phyloP scores from a whole-genome alignment of 2,888 invertebrate genomes.

The Norana najaformis region DNA sequence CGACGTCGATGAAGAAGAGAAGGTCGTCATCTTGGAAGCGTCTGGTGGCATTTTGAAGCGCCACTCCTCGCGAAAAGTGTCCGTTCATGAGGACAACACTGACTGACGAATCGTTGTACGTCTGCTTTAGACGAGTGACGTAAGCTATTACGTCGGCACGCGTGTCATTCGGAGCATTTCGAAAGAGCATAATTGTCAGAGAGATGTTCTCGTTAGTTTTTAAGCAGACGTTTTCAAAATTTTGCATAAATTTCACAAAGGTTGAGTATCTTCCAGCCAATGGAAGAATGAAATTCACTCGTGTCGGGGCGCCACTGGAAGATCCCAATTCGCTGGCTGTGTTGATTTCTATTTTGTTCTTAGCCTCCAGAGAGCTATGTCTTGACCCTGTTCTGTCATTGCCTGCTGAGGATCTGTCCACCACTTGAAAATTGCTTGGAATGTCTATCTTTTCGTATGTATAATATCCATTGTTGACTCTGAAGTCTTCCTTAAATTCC shows the following conservation, averaged over 20 bases:
- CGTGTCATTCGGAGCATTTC: conserved; percentile 59
- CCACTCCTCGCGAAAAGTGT: conserved; percentile 56
- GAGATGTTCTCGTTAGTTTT: conserved; percentile 70
- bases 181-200: conserved; percentile 75
- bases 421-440: background rate
- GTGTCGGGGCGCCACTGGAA: background rate
- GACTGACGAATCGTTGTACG: conserved; percentile 51
- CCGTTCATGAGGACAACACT: conserved; percentile 53
- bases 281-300: conserved; percentile 75
- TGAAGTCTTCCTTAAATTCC: background rate
- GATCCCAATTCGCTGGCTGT: background rate
- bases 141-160: conserved; percentile 40
- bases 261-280: conserved; percentile 80
- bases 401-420: background rate
- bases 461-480: background rate
- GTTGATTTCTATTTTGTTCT: background rate
- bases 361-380: background rate
- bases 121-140: conserved; percentile 49
- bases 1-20: conserved; percentile 91
- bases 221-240: conserved; percentile 79
- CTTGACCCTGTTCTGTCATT: background rate
- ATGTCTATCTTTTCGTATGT: background rate
- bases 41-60: conserved; percentile 55
- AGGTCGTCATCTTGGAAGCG: conserved; percentile 70
- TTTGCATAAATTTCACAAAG: conserved; percentile 81